Evolutionary conservation across 2,888 invertebrate genomes (phyloP).

Genomic region (Idaea dimidiata): DNA sequence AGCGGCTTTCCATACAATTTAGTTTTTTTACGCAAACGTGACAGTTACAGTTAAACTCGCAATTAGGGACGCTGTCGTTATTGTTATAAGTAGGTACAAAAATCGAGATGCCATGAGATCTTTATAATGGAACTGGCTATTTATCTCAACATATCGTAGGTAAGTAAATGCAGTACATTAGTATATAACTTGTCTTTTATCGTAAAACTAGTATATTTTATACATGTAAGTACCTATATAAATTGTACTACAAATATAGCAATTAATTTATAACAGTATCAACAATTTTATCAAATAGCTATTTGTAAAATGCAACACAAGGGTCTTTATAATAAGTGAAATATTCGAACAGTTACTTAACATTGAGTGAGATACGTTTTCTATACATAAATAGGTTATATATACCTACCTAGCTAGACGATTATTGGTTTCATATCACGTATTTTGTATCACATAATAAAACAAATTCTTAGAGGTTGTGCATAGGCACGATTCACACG

Average conservation of each 20-base stretch:
- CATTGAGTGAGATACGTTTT: background rate
- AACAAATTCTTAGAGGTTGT: conserved; percentile 12
- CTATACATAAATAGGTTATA: conserved; percentile 12
- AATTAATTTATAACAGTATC: conserved; percentile 14
- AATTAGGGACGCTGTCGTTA: no score
- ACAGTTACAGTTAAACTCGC: no score
- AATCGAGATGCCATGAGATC: background rate
- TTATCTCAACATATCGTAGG: conserved; percentile 12
- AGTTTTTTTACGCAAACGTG: no score
- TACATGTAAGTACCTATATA: conserved; percentile 5
- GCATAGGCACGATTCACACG: conserved; percentile 42
- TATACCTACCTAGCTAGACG: conserved; percentile 8
- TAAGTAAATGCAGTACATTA: conserved; percentile 27
- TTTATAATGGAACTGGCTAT: background rate
- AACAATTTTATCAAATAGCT: conserved; percentile 21
- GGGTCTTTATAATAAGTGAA: background rate
- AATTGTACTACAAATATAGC: conserved; percentile 23
- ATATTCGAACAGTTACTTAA: conserved; percentile 4
- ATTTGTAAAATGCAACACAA: conserved; percentile 16
- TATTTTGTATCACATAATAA: conserved; percentile 21
- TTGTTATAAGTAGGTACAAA: background rate
- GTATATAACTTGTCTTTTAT: conserved; percentile 14
- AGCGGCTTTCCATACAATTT: no score
- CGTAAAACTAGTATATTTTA: background rate
- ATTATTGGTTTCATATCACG: conserved; percentile 27